A percentile compares a stretch with the other conserved stretches of the same genome.
These are phyloP conservation scores for Laodelphax striatellus DNA, from an alignment of 1,140 invertebrate genomes.

Conservation along the genomic window DNA sequence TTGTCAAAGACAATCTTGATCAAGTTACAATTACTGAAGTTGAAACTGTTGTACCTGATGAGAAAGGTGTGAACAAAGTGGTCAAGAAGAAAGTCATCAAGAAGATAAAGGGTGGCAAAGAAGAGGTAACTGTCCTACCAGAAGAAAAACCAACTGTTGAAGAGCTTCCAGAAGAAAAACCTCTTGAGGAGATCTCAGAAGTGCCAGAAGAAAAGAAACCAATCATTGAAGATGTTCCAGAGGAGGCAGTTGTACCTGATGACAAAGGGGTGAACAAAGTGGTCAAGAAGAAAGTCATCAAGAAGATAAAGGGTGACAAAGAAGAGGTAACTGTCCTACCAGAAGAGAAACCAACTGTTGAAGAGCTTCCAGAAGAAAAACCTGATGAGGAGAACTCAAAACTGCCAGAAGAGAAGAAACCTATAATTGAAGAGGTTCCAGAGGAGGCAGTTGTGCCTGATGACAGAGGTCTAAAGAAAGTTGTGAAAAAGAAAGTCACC, in stretches of 20 bases:
- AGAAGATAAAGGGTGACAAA: constrained; percentile 17
- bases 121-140: neutral
- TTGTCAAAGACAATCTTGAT: constrained; percentile 7
- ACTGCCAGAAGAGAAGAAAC: constrained; percentile 2
- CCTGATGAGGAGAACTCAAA: constrained; percentile 2
- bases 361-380: constrained; percentile 17
- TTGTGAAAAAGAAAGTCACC: constrained; percentile 26
- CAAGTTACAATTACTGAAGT: constrained; percentile 19
- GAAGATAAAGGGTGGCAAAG: constrained; percentile 15
- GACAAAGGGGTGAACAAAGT: constrained; percentile 19
- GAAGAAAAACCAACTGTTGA: neutral
- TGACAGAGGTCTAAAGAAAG: constrained; percentile 15
- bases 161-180: neutral
- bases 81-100: constrained; percentile 30
- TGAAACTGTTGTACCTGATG: constrained; percentile 18
- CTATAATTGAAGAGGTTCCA: constrained; percentile 7
- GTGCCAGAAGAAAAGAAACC: neutral
- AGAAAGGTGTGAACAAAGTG: constrained; percentile 19
- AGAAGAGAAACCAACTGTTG: neutral
- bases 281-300: constrained; percentile 25
- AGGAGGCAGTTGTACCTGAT: constrained; percentile 12
- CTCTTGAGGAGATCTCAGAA: neutral
- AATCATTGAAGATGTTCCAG: neutral
- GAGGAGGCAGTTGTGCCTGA: constrained; percentile 22
- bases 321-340: constrained; percentile 15